Evolutionary conservation across 2,113 vertebrate genomes (phyloP).

Genomic region (Melanerpes aurifrons): DNA sequence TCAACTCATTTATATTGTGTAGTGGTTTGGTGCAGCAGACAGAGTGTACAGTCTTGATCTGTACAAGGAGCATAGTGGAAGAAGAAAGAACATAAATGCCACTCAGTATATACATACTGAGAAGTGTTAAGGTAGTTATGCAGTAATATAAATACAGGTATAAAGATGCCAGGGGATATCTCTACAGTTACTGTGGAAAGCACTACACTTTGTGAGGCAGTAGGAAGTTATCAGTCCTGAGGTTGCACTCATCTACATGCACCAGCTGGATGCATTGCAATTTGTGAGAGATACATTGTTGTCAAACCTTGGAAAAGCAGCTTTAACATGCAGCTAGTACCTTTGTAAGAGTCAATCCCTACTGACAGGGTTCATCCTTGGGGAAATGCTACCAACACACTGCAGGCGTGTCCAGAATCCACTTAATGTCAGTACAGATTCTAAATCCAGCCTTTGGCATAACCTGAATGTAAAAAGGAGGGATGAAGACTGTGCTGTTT

Average conservation of each 20-base stretch:
- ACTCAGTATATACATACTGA: background rate
- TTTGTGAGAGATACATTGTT: background rate
- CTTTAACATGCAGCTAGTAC: background rate
- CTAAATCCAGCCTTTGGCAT: background rate
- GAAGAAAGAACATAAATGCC: background rate
- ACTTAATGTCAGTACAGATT: background rate
- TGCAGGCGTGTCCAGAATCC: background rate
- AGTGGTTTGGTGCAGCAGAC: background rate
- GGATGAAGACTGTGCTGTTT: background rate
- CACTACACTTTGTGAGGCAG: background rate
- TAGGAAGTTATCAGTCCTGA: background rate
- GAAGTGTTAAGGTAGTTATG: background rate
- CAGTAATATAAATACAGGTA: background rate
- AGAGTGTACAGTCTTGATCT: background rate
- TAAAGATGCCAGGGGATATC: constrained; percentile 5
- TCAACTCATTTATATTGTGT: background rate
- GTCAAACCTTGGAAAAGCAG: background rate
- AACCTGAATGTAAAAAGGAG: background rate
- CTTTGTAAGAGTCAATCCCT: background rate
- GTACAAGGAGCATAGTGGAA: background rate
- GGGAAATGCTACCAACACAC: background rate
- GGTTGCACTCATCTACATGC: background rate
- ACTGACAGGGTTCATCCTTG: constrained; percentile 2
- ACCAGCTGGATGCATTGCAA: background rate
- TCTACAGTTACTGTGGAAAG: background rate